These are phyloP conservation scores for Notothenia coriiceps DNA, from an alignment of 2,113 vertebrate species.

Conservation along the genomic window DNA sequence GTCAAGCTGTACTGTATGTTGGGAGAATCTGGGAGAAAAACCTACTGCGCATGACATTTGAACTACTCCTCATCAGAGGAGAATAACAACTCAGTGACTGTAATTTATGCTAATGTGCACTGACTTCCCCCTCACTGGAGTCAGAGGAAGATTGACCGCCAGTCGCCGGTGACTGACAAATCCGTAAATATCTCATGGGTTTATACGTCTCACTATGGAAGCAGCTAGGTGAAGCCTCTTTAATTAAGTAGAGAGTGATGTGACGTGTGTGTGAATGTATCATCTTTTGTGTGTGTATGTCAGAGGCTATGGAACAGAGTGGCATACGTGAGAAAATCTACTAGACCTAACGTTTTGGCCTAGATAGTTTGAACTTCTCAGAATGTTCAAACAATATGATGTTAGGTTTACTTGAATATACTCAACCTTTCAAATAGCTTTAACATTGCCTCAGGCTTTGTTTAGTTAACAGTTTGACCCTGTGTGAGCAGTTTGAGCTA, in stretches of 20 bases:
- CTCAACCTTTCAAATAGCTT: not conserved
- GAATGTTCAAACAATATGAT: not conserved
- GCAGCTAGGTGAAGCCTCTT: slow-evolving; percentile 17
- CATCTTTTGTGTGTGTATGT: not conserved
- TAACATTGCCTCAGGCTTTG: not conserved
- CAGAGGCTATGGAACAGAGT: not conserved
- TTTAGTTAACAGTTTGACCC: slow-evolving; percentile 2
- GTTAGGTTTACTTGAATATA: not conserved
- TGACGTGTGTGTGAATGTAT: not conserved
- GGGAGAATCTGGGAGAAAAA: not conserved
- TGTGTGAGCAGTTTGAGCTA: slow-evolving; percentile 14
- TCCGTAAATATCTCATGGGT: slow-evolving; percentile 16
- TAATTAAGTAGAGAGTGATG: slow-evolving; percentile 27
- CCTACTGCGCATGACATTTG: not conserved
- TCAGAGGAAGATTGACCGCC: slow-evolving; percentile 17
- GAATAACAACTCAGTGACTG: slow-evolving; percentile 19
- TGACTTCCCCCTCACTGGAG: slow-evolving; percentile 18
- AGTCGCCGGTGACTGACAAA: not conserved
- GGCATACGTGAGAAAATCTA: not conserved
- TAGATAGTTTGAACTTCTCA: not conserved
- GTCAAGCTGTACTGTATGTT: not conserved
- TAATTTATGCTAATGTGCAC: slow-evolving; percentile 17
- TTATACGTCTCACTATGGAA: slow-evolving; percentile 14
- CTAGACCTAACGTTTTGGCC: not conserved
- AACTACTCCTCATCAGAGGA: not conserved